Conservation (phyloP, 2,113 vertebrate genomes). For the Semnornis frantzii region DNA sequence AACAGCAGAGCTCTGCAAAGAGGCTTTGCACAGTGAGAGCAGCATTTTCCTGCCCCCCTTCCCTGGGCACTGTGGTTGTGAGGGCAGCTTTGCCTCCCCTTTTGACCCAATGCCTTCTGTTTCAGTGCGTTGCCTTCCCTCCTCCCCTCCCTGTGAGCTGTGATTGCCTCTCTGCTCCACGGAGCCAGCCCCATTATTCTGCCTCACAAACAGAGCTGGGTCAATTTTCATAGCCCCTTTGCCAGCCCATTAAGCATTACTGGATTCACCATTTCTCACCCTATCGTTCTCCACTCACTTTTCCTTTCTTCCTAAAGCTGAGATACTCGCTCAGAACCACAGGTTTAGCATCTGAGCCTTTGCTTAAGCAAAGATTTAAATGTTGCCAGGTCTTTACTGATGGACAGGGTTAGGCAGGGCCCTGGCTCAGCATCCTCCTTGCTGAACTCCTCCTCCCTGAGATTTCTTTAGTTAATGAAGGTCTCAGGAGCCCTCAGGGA, state of each 20-base stretch:
- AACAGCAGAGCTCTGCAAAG: neutral
- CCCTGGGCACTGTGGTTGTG: neutral
- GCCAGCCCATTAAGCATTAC: constrained; percentile 1
- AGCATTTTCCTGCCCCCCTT: neutral
- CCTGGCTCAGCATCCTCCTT: neutral
- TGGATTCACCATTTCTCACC: neutral
- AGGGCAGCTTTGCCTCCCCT: constrained; percentile 38
- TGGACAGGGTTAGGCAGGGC: accelerated
- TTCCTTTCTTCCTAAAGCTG: neutral
- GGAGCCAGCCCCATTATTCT: constrained; percentile 20
- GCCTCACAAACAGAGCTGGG: neutral
- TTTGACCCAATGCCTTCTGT: constrained; percentile 50
- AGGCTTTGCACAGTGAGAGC: neutral
- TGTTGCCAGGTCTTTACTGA: accelerated
- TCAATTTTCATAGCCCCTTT: constrained; percentile 50
- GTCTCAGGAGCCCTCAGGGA: neutral
- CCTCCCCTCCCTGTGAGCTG: neutral
- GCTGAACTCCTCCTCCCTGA: accelerated
- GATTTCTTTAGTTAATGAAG: accelerated
- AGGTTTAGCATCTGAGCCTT: neutral
- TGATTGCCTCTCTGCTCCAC: neutral
- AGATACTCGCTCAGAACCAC: accelerated
- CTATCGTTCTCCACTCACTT: accelerated
- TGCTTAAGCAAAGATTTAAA: neutral
- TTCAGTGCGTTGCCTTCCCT: constrained; percentile 50